Conservation (phyloP, 1,140 invertebrate genomes). For the Myzus persicae region DNA sequence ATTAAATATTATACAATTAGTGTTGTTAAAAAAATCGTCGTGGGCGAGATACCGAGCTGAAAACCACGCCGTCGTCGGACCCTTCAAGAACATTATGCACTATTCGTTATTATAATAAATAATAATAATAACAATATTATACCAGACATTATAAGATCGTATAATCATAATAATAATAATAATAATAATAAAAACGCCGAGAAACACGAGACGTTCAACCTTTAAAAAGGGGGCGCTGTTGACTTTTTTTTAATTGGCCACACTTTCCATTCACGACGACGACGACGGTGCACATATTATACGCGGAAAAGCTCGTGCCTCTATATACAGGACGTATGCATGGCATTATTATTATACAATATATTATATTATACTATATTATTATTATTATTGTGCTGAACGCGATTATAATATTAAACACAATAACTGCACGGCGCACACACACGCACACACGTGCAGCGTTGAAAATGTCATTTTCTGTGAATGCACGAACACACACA, state of each 20-base stretch:
- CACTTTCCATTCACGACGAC: not conserved
- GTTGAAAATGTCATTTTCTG: conserved; percentile 17
- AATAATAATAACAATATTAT: not conserved
- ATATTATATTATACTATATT: too few species aligned
- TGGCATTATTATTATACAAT: not conserved
- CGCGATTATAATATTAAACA: not conserved
- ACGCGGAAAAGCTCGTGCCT: not conserved
- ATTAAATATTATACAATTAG: not conserved
- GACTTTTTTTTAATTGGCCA: conserved; percentile 8
- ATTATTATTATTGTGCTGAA: not conserved
- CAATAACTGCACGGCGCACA: not conserved
- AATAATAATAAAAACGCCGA: not conserved
- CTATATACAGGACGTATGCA: not conserved
- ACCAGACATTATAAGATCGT: not conserved
- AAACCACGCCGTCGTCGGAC: not conserved
- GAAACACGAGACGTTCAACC: not conserved
- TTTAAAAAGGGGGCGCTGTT: not conserved
- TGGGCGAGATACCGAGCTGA: not conserved
- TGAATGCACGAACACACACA: not conserved
- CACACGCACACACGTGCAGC: not conserved
- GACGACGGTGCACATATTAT: not conserved
- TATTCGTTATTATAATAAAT: not conserved
- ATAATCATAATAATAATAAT: too few species aligned
- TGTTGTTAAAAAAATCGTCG: not conserved
- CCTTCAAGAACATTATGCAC: not conserved